phyloP scores from a whole-genome alignment of 2,797 vertebrate species.

The Tokudaia muenninki region DNA sequence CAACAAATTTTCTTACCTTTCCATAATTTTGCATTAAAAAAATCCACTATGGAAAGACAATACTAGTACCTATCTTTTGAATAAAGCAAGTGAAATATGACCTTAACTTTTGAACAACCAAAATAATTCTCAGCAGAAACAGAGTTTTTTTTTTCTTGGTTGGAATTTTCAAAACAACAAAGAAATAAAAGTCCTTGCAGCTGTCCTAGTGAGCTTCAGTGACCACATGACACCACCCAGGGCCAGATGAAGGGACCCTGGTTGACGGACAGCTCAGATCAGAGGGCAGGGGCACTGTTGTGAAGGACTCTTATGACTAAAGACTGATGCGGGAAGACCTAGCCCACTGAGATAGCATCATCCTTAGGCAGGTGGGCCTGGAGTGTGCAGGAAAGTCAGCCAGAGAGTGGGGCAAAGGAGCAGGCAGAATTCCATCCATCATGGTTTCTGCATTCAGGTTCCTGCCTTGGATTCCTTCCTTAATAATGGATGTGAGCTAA shows the following conservation, averaged over 20 bases:
- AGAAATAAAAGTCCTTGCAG: not conserved
- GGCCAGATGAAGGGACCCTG: not conserved
- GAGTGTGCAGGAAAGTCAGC: not conserved
- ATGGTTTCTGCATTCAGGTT: not conserved
- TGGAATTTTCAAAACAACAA: conserved; percentile 49
- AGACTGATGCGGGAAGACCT: too few relatives aligned
- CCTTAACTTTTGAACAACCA: conserved; percentile 28
- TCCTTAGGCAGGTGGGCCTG: too few relatives aligned
- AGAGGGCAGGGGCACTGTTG: too few relatives aligned
- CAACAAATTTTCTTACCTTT: conserved; percentile 34
- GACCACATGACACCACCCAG: not conserved
- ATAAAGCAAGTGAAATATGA: conserved; percentile 41
- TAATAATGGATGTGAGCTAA: not conserved
- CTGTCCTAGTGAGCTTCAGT: too few relatives aligned
- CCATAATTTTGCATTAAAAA: conserved; percentile 38
- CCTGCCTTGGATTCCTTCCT: too few relatives aligned
- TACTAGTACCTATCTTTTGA: not conserved
- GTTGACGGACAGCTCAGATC: not conserved
- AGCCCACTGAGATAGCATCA: not conserved
- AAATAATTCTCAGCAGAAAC: conserved; percentile 26
- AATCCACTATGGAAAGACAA: not conserved
- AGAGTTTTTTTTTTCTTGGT: not conserved
- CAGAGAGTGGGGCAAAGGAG: not conserved
- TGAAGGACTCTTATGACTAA: not conserved
- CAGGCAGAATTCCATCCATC: not conserved